Base-by-base conservation (phyloP, 1,140 invertebrate genomes). In the Aleiodes sp. region DNA sequence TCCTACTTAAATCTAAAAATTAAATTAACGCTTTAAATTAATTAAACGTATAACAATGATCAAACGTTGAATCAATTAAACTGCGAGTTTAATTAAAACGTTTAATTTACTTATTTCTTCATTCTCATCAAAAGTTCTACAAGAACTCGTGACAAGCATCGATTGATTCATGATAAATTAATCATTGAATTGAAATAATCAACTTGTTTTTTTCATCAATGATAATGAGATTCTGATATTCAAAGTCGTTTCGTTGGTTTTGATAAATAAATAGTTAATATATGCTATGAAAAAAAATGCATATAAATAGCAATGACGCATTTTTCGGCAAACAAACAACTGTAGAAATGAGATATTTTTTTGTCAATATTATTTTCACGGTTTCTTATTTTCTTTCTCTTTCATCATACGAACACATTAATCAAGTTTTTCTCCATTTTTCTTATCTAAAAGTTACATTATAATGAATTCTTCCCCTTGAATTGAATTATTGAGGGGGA, bases 311-410 rank as follows among this genome's bases (percentile, higher is more conserved):
- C 19, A 16, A 26, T 52, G 46, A 21, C 3, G 19, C 46, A 52
- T 52, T 52, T 52, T 21, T 59, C 26, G 57, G 9, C 24, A 65
- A 41, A 39, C 21, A 65, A 63, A 63, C 12, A 29, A 61, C 52
- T 57, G 63, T 29, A 59, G 60, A 70, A 71, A 70, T 70, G 63
- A 35, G 24, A 71, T 59, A 67, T 41, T n/a, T 60, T 70, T 7
- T 60, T 21, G n/a, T 41, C 61, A 70, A 56, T 65, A 41, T 39
- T 29, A 29, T 60, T 61, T 33, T 60, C 12, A 64, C 37, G 14
- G 16, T 35, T 62, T n/a, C 24, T 68, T 12, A 62, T 35, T 39
- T 68, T 61, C 37, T 28, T 64, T 64, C 12, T 64, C 39, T 64
- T 57, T 37, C 39, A 52, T 43, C 65, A 56, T 26, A 56, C 19